Conservation (phyloP, 2,113 vertebrate species). For the Erythrolamprus reginae region DNA sequence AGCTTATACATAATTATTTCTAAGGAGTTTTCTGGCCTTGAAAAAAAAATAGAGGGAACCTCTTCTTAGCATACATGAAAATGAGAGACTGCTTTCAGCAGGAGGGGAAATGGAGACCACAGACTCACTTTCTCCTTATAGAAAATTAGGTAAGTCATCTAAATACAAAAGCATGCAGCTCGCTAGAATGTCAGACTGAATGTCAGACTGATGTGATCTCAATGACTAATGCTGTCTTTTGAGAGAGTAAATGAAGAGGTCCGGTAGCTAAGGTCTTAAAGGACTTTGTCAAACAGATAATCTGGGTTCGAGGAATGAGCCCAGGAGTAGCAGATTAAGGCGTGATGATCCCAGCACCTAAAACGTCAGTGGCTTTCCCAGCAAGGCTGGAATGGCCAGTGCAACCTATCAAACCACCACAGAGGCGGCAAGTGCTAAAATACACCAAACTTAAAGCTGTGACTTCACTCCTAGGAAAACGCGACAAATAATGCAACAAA, state of each 20-base stretch:
- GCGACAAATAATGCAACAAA: no score
- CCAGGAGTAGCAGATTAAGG: no score
- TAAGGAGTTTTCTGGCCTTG: neutral
- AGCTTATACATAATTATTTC: neutral
- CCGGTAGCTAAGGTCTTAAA: neutral
- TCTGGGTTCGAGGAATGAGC: no score
- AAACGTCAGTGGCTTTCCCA: no score
- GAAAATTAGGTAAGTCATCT: neutral
- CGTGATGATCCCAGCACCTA: no score
- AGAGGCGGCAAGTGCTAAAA: no score
- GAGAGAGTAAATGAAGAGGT: neutral
- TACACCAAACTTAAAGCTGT: no score
- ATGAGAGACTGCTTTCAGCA: neutral
- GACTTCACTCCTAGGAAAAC: no score
- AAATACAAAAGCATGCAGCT: neutral
- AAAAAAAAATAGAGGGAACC: neutral
- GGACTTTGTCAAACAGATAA: neutral
- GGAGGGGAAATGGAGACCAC: neutral
- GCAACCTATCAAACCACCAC: no score
- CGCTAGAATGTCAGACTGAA: neutral
- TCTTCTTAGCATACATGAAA: neutral
- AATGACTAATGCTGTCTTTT: neutral
- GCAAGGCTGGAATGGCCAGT: no score
- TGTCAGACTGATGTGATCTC: neutral
- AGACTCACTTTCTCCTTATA: neutral